Conservation (phyloP, 2,888 invertebrate genomes). For the Macrosoma leucophasiata region DNA sequence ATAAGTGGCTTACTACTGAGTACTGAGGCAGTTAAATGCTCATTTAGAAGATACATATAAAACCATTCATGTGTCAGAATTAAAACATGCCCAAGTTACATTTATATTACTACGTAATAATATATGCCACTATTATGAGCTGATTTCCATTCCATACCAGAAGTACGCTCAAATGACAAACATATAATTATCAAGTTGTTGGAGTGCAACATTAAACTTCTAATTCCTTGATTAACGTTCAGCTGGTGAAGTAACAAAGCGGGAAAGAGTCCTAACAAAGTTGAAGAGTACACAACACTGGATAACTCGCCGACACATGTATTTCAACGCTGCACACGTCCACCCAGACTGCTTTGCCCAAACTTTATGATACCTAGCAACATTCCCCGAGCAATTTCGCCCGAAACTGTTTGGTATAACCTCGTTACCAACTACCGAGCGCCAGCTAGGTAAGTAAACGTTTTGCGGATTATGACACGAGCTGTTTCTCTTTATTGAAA, state of each 20-base stretch:
- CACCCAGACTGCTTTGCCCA: too few species aligned
- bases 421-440: constrained; percentile 60
- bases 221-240: constrained; percentile 4
- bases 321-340: constrained; percentile 48
- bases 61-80: too few species aligned
- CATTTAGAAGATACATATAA: too few species aligned
- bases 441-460: constrained; percentile 53
- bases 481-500: constrained; percentile 64
- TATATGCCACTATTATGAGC: too few species aligned
- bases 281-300: constrained; percentile 33
- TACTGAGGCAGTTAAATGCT: too few species aligned
- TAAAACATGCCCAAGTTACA: too few species aligned
- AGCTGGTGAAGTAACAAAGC: constrained; percentile 8
- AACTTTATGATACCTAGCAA: constrained; percentile 67
- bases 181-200: too few species aligned
- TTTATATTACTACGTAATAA: too few species aligned
- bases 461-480: constrained; percentile 53
- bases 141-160: too few species aligned
- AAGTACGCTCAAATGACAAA: too few species aligned
- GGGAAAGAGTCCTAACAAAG: constrained; percentile 18
- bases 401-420: constrained; percentile 63
- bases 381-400: constrained; percentile 61
- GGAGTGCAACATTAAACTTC: too few species aligned
- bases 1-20: too few species aligned
- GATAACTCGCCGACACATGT: constrained; percentile 51